Evolutionary conservation across 2,113 vertebrate species (phyloP).

Genomic region (Nanger granti): DNA sequence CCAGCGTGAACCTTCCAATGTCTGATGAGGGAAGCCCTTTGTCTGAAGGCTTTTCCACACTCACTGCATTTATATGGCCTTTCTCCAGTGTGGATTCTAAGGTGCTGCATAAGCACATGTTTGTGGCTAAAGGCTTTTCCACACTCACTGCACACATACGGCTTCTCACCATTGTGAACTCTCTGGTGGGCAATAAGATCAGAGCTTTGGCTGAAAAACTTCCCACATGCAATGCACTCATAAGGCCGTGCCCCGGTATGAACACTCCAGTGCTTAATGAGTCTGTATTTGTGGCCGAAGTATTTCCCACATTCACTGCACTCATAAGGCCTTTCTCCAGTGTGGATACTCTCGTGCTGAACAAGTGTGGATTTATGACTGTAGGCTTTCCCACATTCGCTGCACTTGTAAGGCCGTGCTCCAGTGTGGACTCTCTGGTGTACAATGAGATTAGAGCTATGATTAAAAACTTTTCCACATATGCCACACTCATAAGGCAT

Average conservation of each 20-base stretch:
- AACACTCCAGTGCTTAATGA: slow-evolving; percentile 56
- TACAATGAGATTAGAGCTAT: slow-evolving; percentile 46
- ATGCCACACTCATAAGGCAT: slow-evolving; percentile 61
- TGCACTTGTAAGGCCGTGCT: slow-evolving; percentile 55
- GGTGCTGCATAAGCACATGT: slow-evolving; percentile 52
- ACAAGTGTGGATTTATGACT: slow-evolving; percentile 63
- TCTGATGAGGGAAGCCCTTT: slow-evolving; percentile 56
- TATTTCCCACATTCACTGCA: slow-evolving; percentile 59
- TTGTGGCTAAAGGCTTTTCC: slow-evolving; percentile 68
- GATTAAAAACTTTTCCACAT: slow-evolving; percentile 61
- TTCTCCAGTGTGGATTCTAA: slow-evolving; percentile 65
- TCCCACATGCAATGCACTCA: slow-evolving; percentile 54
- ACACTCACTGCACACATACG: slow-evolving; percentile 59
- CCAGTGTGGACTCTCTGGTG: slow-evolving; percentile 61
- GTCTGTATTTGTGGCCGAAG: slow-evolving; percentile 54
- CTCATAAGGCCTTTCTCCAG: slow-evolving; percentile 54
- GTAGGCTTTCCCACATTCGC: slow-evolving; percentile 54
- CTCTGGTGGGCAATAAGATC: slow-evolving; percentile 59
- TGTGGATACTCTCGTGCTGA: slow-evolving; percentile 55
- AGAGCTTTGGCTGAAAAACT: slow-evolving; percentile 61
- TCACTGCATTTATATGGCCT: slow-evolving; percentile 62
- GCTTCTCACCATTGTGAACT: slow-evolving; percentile 61
- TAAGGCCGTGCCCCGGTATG: slow-evolving; percentile 57
- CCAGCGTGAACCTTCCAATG: slow-evolving; percentile 58
- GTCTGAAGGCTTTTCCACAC: slow-evolving; percentile 68